Evolutionary conservation across 2,113 vertebrate species (phyloP).

Genomic region (Rhea pennata): DNA sequence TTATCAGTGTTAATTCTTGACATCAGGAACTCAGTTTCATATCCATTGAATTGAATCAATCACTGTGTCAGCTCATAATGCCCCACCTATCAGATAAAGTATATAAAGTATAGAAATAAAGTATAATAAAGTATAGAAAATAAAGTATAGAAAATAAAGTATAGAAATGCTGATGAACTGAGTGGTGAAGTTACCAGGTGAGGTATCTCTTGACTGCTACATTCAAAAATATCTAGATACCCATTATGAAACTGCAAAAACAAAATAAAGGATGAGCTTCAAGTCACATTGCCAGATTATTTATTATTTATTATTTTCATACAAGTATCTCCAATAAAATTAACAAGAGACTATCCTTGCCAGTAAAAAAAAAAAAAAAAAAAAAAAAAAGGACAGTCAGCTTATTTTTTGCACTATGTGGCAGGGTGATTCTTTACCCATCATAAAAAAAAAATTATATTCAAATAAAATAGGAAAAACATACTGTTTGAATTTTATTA

Average conservation of each 20-base stretch:
- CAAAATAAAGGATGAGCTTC: background rate
- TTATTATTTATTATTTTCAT: background rate
- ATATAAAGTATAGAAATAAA: background rate
- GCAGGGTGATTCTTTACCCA: background rate
- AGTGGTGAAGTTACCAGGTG: background rate
- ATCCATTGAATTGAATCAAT: background rate
- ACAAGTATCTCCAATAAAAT: background rate
- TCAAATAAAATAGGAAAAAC: background rate
- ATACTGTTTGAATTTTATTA: constrained; percentile 1
- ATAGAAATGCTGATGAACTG: background rate
- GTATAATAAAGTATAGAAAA: background rate
- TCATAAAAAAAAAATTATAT: background rate
- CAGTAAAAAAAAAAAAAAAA: background rate
- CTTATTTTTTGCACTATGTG: background rate
- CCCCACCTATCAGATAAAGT: background rate
- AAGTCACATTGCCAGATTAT: background rate
- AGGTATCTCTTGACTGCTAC: background rate
- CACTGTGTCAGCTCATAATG: background rate
- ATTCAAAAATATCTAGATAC: background rate
- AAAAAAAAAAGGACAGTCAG: background rate
- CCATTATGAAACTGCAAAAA: background rate
- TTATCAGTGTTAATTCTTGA: background rate
- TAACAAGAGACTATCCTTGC: background rate
- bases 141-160: background rate
- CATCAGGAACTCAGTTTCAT: background rate